Evolutionary conservation across 2,113 vertebrate species (phyloP).

Genomic region (Etheostoma spectabile): DNA sequence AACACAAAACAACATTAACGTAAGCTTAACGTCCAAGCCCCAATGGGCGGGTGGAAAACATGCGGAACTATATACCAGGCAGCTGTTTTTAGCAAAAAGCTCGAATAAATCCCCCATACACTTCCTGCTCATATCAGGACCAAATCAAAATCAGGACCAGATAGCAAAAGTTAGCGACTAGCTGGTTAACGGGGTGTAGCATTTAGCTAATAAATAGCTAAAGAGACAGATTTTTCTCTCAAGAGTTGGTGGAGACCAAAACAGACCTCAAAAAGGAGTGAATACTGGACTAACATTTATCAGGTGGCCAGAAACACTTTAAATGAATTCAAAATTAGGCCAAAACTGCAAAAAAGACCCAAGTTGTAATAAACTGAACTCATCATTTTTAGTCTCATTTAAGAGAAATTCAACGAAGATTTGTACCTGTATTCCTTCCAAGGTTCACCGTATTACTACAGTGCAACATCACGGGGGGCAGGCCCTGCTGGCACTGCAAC

Average conservation of each 20-base stretch:
- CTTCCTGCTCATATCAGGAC: neutral
- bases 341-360: neutral
- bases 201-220: neutral
- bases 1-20: too few relatives aligned
- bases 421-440: conserved; percentile 33
- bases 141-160: neutral
- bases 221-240: neutral
- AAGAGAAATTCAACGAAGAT: neutral
- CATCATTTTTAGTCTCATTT: neutral
- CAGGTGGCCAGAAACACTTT: neutral
- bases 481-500: conserved; percentile 89
- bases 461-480: conserved; percentile 91
- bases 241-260: too few relatives aligned
- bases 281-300: too few relatives aligned
- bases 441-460: conserved; percentile 99
- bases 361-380: neutral
- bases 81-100: neutral
- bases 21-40: too few relatives aligned
- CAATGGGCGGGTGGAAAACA: too few relatives aligned
- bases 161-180: neutral
- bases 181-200: neutral
- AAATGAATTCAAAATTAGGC: neutral
- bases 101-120: neutral
- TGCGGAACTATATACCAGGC: neutral
- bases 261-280: too few relatives aligned